Evolutionary conservation across 2,888 invertebrate genomes (phyloP).

Genomic region (Meiosimyza decipiens): DNA sequence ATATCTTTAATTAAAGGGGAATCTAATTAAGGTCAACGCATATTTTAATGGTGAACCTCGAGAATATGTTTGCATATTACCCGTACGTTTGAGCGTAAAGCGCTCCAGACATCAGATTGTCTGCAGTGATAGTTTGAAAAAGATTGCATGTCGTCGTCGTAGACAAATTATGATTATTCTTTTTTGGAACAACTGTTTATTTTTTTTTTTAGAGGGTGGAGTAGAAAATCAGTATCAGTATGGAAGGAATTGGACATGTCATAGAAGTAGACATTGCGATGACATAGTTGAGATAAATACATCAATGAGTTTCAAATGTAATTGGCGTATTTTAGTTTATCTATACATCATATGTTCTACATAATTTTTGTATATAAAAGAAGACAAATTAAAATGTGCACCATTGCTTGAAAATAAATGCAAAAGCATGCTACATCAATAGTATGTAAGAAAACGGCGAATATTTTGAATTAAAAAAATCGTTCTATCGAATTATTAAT

Average conservation of each 20-base stretch:
- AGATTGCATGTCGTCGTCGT: constrained; percentile 11
- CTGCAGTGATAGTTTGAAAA: constrained; percentile 4
- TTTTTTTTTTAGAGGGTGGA: neutral
- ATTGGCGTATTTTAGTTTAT: no score
- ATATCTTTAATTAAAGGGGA: constrained; percentile 48
- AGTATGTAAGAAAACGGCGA: no score
- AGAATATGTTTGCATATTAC: neutral
- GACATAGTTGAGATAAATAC: constrained; percentile 15
- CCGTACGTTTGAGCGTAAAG: constrained; percentile 1
- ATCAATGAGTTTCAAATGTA: constrained; percentile 5
- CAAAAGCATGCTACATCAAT: no score
- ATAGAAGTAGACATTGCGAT: neutral
- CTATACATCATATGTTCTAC: no score
- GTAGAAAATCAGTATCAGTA: neutral
- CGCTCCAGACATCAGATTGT: constrained; percentile 11
- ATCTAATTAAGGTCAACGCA: constrained; percentile 50
- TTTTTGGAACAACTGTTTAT: constrained; percentile 3
- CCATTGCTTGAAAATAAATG: no score
- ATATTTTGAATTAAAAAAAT: no score
- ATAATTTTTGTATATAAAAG: no score
- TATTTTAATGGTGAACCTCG: constrained; percentile 40
- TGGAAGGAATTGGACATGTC: neutral
- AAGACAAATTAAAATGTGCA: no score
- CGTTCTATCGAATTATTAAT: no score
- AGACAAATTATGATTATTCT: constrained; percentile 21